A percentile compares a stretch with the other conserved stretches of the same genome.
These are phyloP conservation scores for Melanerpes aurifrons DNA, from an alignment of 2,113 vertebrate species.

Conservation along the genomic window DNA sequence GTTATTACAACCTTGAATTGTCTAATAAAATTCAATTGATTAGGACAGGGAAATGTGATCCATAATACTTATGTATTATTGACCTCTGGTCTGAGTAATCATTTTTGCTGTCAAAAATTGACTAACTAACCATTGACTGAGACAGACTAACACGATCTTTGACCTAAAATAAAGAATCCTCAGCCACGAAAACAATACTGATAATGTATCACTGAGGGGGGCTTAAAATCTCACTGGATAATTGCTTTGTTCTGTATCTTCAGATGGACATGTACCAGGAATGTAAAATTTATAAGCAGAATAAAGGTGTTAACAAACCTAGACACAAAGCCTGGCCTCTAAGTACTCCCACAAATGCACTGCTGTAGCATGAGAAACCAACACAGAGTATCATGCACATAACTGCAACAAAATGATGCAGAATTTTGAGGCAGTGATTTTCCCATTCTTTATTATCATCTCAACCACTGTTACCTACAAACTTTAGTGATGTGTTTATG, in stretches of 20 bases:
- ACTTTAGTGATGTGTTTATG: not conserved
- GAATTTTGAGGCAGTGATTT: not conserved
- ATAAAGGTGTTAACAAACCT: not conserved
- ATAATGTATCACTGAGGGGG: not conserved
- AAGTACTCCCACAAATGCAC: not conserved
- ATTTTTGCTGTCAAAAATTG: constrained; percentile 31
- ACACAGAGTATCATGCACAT: not conserved
- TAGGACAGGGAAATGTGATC: not conserved
- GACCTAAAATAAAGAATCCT: constrained; percentile 11
- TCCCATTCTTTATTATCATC: not conserved
- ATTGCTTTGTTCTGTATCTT: not conserved
- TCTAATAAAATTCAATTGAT: not conserved
- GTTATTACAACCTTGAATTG: not conserved
- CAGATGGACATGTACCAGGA: not conserved
- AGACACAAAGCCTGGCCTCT: not conserved
- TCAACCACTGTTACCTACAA: not conserved
- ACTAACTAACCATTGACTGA: constrained; percentile 1
- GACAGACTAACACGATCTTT: not conserved
- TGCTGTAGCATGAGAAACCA: not conserved
- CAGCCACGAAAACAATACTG: not conserved
- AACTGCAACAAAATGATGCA: not conserved
- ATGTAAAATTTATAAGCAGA: not conserved
- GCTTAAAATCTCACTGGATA: not conserved
- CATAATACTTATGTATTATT: constrained; percentile 9
- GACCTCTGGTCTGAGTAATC: not conserved